Evolutionary conservation across 2,113 vertebrate species (phyloP).

Genomic region (Phainopepla nitens): DNA sequence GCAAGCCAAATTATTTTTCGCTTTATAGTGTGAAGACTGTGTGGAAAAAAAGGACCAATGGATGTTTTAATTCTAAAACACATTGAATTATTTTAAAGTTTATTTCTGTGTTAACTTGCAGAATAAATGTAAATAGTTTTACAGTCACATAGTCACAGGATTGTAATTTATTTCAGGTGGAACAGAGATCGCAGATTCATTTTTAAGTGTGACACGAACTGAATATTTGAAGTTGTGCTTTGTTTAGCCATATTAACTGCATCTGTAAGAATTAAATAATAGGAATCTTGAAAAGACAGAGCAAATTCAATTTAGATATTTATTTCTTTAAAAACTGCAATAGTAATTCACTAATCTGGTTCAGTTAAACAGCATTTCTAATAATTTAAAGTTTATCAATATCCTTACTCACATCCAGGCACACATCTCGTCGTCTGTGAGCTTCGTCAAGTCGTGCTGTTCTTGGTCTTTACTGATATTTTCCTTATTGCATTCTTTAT

Average conservation of each 20-base stretch:
- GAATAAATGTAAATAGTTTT: neutral
- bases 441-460: neutral
- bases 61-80: neutral
- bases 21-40: neutral
- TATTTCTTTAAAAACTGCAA: neutral
- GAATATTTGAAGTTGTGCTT: neutral
- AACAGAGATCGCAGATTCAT: neutral
- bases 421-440: neutral
- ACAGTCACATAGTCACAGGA: accelerated
- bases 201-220: neutral
- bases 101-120: neutral
- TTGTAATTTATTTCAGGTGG: neutral
- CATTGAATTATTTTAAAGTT: neutral
- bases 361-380: neutral
- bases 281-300: neutral
- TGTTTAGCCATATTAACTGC: neutral
- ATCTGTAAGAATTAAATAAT: neutral
- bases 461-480: neutral
- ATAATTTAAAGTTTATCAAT: neutral
- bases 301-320: neutral
- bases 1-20: neutral
- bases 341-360: neutral
- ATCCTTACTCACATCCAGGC: neutral
- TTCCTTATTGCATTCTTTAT: neutral
- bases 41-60: neutral